phyloP scores from a whole-genome alignment of 2,113 vertebrate genomes.

The Catagonus wagneri region DNA sequence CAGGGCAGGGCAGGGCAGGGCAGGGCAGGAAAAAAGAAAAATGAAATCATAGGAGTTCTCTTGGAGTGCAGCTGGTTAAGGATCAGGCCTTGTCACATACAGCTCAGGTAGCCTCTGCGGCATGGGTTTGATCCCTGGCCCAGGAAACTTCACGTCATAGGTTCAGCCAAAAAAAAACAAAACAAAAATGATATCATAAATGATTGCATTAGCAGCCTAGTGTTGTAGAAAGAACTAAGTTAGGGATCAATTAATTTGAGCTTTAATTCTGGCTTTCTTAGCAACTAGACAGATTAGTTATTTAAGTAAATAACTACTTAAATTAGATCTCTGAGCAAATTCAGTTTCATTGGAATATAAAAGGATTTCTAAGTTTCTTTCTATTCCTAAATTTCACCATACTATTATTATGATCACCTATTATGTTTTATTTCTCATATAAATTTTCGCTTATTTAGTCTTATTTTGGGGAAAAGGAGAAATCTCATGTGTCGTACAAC shows the following conservation, averaged over 20 bases:
- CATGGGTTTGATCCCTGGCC: no score
- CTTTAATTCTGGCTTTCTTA: background rate
- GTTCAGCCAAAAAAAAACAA: no score
- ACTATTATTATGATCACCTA: background rate
- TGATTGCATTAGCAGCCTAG: background rate
- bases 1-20: no score
- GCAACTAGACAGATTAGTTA: background rate
- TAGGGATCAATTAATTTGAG: background rate
- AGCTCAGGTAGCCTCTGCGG: no score
- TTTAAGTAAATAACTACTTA: background rate
- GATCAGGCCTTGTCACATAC: no score
- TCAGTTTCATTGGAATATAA: background rate
- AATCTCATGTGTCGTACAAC: background rate
- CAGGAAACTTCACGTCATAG: no score
- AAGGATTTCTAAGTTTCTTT: constrained; percentile 4
- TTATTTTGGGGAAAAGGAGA: background rate
- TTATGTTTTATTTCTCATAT: background rate
- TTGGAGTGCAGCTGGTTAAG: no score
- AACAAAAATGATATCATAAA: background rate
- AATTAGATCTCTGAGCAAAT: background rate
- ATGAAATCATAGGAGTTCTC: no score
- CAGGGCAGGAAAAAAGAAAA: no score
- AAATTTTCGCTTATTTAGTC: background rate
- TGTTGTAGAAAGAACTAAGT: background rate
- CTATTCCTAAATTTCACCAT: background rate